Percentiles rank a stretch among this genome's conserved stretches.
phyloP scores from a whole-genome alignment of 1,140 invertebrate genomes.

The Vanessa atalanta region DNA sequence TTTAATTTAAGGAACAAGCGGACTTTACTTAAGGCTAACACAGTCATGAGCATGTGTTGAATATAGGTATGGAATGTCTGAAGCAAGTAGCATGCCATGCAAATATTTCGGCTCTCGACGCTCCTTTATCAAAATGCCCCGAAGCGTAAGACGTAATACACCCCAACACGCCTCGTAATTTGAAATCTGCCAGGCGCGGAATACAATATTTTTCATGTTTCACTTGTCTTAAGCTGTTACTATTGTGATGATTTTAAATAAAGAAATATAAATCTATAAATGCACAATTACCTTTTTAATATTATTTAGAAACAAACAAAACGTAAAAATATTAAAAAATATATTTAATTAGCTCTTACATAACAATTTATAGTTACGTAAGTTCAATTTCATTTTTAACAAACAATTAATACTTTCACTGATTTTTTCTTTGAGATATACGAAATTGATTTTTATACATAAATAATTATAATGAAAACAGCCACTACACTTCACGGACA shows the following conservation, averaged over 20 bases:
- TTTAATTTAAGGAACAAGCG: constrained; percentile 13
- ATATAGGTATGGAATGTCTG: constrained; percentile 32
- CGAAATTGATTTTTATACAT: too few species aligned
- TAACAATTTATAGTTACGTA: too few species aligned
- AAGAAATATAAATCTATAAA: too few species aligned
- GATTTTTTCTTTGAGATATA: too few species aligned
- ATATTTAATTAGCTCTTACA: too few species aligned
- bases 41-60: constrained; percentile 20
- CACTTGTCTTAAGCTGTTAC: constrained; percentile 10
- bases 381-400: too few species aligned
- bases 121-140: constrained; percentile 41
- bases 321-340: too few species aligned
- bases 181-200: constrained; percentile 37
- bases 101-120: constrained; percentile 34
- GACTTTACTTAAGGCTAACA: constrained; percentile 27
- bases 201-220: constrained; percentile 36
- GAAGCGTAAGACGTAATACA: constrained; percentile 43
- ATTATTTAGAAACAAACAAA: too few species aligned
- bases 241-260: constrained; percentile 1
- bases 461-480: too few species aligned
- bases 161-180: constrained; percentile 35
- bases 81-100: constrained; percentile 25
- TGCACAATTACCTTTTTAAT: too few species aligned
- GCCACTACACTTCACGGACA: too few species aligned
- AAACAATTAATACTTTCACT: too few species aligned